phyloP scores from a whole-genome alignment of 2,797 vertebrate species.

The Falco naumanni region DNA sequence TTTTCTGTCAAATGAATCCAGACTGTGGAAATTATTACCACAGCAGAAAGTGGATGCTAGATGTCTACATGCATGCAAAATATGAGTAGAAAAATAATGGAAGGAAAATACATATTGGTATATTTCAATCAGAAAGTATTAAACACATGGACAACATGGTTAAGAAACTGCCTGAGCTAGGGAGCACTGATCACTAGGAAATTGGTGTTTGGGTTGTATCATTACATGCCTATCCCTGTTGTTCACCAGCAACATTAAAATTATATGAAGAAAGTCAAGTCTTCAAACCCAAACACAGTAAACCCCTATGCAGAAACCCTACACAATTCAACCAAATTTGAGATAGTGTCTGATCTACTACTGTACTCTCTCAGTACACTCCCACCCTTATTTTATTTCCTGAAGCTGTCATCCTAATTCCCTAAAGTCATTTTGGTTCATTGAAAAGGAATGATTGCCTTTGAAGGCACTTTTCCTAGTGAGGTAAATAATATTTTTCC shows the following conservation, averaged over 20 bases:
- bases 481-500: slow-evolving; percentile 15
- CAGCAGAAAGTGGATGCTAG: neutral
- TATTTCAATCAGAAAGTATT: neutral
- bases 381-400: neutral
- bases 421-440: slow-evolving; percentile 28
- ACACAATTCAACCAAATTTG: neutral
- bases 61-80: neutral
- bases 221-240: neutral
- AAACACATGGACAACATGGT: neutral
- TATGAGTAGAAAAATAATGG: neutral
- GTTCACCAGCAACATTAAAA: neutral
- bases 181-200: neutral
- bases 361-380: neutral
- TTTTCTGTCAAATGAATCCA: neutral
- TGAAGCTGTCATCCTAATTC: slow-evolving; percentile 44
- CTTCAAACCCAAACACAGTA: neutral
- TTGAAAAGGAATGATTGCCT: slow-evolving; percentile 44
- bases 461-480: neutral
- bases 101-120: fast-evolving
- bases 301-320: neutral
- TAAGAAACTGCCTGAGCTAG: neutral
- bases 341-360: neutral
- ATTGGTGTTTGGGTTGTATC: neutral
- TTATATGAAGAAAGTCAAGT: neutral
- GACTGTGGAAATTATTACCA: neutral